Base-by-base conservation (phyloP, 2,797 vertebrate genomes). In the Eremophila alpestris region DNA sequence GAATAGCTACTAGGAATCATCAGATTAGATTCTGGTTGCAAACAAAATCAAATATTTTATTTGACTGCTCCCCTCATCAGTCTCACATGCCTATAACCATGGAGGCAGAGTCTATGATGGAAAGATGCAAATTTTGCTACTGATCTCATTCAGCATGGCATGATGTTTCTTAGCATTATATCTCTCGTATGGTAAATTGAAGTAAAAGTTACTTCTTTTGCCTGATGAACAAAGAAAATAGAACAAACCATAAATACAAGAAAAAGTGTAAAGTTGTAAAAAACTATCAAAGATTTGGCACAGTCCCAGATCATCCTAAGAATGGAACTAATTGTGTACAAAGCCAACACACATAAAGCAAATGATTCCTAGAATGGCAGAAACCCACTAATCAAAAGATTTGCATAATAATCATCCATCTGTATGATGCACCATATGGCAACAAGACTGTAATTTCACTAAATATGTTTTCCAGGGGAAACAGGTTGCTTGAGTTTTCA, bases 331-430 rank as follows among this genome's bases (percentile, higher is more conserved):
- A 91, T 93, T 79, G 45, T 51, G 55, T 71, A 96, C 45, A 85
- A 83, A 96, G 64, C 67, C 46, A 90, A 93, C 48, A 83, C 49
- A 91, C 76, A 92, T 91, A 93, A 96, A 96, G 79, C 65, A 95
- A 94, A 96, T 46, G 59, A 94, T 92, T 97, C 93, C 58, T 70
- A 90, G 89, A 96, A 90, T 93, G 91, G 90, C 65, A 94, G 75
- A 97, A 96, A 96, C 88, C 94, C 95, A 94, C 95, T 97, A 95
- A 96, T 96, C 89, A 94, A 83, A 95, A 94, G 87, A 90, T 89
- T 92, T 95, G 94, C 96, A 92, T 77, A 89, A 94, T 85, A 95
- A 94, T 93, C 80, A 96, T 83, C 93, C 91, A 93, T 97, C 85
- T 92, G 78, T 64, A 83, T 87, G 74, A 94, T 96, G 70, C 77